Evolutionary conservation across 2,888 invertebrate species (phyloP), one percentile per base, ranked within the genome.

Genomic region (Hecatera dysodea): DNA sequence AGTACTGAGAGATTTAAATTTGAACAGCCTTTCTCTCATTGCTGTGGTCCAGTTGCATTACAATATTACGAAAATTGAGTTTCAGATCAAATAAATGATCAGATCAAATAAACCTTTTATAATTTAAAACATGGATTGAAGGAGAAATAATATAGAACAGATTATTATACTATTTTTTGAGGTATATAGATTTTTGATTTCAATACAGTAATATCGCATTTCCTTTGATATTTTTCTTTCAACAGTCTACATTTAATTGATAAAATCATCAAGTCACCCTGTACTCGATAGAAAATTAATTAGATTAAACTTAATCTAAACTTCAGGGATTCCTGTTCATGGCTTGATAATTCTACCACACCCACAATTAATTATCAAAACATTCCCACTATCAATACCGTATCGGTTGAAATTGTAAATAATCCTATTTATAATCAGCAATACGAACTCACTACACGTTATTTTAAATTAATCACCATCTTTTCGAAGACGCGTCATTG

Each of bases 1-100:
- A 94, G 88, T 89, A 86, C 89, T 48, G 50, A 64, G 72, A 87
- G 83, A 93, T 93, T 93, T 90, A 84, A 92, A 94, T 93, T 90
- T 91, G 89, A 90, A 89, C 89, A 86, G 87, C 85, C 86, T 86
- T 93, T 92, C 92, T 91, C 87, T 88, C 85, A 88, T 86, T 85
- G 79, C 79, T 48, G 22, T 56, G 44, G 84, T 84, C 72, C 72
- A 77, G 77, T 72, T 72, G 15, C 67, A 67, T 68, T 50, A 67
- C 22, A 50, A 50, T 67, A 27, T 36, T 50, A 19, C 33, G 15
- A 56, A 64, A 52, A 44, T 44, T 27, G 0, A 24, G 4, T 36
- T 71, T 44, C 1, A 29, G 7, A 15, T 52, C 6, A 9, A 24
- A 50, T 50, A 33, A 22, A 42, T 15, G 12, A 27, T 3, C 5